These are phyloP conservation scores for Drosophila takahashii DNA, from an alignment of 1,140 invertebrate genomes.

Conservation along the genomic window DNA sequence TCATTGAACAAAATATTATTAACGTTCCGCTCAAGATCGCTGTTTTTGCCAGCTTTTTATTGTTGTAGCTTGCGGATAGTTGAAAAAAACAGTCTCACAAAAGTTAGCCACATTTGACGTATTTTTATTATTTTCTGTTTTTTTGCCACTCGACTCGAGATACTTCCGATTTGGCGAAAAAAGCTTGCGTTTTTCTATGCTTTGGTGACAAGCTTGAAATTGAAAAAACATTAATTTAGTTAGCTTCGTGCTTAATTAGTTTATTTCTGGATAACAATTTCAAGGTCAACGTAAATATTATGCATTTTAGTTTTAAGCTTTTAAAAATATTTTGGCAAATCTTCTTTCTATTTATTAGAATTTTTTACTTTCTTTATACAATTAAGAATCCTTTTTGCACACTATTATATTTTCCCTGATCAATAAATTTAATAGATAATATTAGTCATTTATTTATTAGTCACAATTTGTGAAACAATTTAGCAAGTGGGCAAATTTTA, in stretches of 20 bases:
- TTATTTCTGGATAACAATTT: background rate
- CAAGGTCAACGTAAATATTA: constrained; percentile 1
- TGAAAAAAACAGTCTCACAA: constrained; percentile 31
- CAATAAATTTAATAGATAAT: background rate
- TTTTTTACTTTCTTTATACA: too few relatives aligned
- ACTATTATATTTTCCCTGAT: background rate
- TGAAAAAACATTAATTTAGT: constrained; percentile 8
- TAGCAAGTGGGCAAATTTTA: constrained; percentile 51
- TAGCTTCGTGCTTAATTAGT: constrained; percentile 1
- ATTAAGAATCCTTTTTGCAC: too few relatives aligned
- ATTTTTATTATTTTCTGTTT: constrained; percentile 5
- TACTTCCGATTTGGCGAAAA: constrained; percentile 63
- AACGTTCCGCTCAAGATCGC: constrained; percentile 79
- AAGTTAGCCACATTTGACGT: constrained; percentile 24
- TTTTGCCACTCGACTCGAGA: constrained; percentile 12
- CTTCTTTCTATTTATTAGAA: too few relatives aligned
- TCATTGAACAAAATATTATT: constrained; percentile 82
- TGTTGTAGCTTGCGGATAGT: constrained; percentile 16
- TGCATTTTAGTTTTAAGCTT: background rate
- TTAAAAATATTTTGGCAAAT: background rate
- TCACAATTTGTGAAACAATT: constrained; percentile 26
- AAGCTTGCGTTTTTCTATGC: constrained; percentile 35
- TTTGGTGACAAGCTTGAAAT: constrained; percentile 27
- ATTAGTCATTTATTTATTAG: constrained; percentile 10
- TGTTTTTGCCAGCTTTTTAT: constrained; percentile 37